phyloP scores from a whole-genome alignment of 2,797 vertebrate genomes.

The Perodicticus potto region DNA sequence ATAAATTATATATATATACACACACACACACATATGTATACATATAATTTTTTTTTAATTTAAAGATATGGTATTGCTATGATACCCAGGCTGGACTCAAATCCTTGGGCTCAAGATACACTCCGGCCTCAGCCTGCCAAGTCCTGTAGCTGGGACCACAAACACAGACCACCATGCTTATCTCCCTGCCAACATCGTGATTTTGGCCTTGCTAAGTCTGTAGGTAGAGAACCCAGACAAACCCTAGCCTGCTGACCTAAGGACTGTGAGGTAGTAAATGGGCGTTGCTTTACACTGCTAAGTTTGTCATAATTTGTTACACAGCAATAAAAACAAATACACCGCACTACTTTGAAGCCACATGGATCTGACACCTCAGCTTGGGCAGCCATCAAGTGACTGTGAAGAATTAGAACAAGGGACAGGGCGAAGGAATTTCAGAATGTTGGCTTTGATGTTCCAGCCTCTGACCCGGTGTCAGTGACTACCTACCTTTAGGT shows the following conservation, averaged over 20 bases:
- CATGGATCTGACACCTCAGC: neutral
- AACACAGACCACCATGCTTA: too few species aligned
- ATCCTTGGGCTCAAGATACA: too few species aligned
- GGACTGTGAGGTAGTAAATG: neutral
- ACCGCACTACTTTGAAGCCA: neutral
- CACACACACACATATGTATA: too few species aligned
- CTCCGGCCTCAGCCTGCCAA: too few species aligned
- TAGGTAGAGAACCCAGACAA: neutral
- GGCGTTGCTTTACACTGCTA: neutral
- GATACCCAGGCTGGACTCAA: too few species aligned
- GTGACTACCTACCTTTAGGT: neutral
- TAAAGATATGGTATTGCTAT: too few species aligned
- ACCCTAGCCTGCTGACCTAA: neutral
- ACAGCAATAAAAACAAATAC: neutral
- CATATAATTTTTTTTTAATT: too few species aligned
- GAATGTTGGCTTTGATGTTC: neutral
- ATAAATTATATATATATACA: too few species aligned
- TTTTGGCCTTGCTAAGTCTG: neutral
- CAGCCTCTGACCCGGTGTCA: neutral
- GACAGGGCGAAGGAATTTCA: neutral
- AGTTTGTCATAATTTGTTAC: neutral
- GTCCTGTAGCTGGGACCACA: too few species aligned
- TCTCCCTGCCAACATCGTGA: neutral
- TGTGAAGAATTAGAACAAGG: neutral
- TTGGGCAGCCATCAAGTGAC: neutral